Evolutionary conservation across 2,888 invertebrate species (phyloP).

Genomic region (Drosophila monieri): DNA sequence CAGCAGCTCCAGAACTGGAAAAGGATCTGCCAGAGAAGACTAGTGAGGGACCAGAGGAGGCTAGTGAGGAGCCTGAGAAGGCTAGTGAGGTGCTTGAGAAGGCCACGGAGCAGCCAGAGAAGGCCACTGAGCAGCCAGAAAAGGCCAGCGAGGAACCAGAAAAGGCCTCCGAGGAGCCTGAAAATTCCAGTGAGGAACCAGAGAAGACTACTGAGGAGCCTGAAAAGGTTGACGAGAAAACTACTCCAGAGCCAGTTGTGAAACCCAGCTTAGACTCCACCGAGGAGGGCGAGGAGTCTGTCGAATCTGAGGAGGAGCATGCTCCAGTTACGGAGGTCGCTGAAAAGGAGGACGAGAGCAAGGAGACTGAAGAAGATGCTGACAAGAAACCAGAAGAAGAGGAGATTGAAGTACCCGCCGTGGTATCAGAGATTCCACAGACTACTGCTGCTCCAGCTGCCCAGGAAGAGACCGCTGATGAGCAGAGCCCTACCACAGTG

Average conservation of each 20-base stretch:
- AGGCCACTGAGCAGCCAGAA: constrained; percentile 9
- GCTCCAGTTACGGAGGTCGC: constrained; percentile 43
- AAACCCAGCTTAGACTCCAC: constrained; percentile 67
- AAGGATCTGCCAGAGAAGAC: constrained; percentile 37
- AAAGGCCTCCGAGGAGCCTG: constrained; percentile 38
- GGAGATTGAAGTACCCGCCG: constrained; percentile 47
- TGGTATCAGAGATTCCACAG: constrained; percentile 51
- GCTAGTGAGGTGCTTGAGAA: constrained; percentile 44
- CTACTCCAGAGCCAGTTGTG: constrained; percentile 51
- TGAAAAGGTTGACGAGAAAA: constrained; percentile 39
- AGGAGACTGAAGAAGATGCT: constrained; percentile 48
- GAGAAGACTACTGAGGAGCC: constrained; percentile 44
- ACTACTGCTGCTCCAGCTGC: constrained; percentile 31
- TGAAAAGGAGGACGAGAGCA: constrained; percentile 49
- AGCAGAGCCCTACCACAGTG: constrained; percentile 52
- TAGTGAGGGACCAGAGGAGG: constrained; percentile 44
- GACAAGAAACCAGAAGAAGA: constrained; percentile 58
- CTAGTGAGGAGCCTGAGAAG: constrained; percentile 40
- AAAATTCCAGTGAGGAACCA: constrained; percentile 25
- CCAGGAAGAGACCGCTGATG: constrained; percentile 39
- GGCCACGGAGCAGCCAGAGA: constrained; percentile 17
- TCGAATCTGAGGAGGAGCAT: constrained; percentile 76
- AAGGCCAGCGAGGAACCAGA: constrained; percentile 39
- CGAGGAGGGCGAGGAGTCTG: constrained; percentile 72
- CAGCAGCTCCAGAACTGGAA: constrained; percentile 43